These are phyloP conservation scores for Zingel zingel DNA, from an alignment of 2,113 vertebrate genomes.

Conservation along the genomic window DNA sequence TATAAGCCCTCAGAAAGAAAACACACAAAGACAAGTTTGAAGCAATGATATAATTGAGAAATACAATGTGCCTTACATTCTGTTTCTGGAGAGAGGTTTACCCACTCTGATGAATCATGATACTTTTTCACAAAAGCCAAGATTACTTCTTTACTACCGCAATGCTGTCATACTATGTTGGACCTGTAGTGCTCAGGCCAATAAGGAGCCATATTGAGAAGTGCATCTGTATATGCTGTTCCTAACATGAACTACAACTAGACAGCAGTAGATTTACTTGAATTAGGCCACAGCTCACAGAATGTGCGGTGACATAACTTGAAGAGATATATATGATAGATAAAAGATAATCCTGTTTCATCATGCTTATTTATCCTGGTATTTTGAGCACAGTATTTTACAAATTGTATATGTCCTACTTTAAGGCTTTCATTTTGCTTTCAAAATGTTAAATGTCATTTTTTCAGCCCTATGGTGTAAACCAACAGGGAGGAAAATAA, in stretches of 20 bases:
- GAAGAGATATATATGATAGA: no score
- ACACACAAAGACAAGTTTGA: no score
- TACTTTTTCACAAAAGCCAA: not conserved
- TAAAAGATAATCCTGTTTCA: not conserved
- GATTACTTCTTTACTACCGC: not conserved
- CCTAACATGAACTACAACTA: not conserved
- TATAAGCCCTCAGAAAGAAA: no score
- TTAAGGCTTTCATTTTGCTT: not conserved
- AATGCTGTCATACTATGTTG: not conserved
- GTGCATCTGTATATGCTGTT: not conserved
- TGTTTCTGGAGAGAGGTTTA: no score
- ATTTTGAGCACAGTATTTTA: not conserved
- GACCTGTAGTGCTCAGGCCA: not conserved
- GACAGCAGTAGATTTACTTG: not conserved
- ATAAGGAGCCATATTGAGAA: not conserved
- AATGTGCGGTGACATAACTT: not conserved
- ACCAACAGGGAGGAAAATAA: not conserved
- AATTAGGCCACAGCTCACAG: not conserved
- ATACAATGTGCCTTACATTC: no score
- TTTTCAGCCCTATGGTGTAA: not conserved
- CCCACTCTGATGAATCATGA: no score
- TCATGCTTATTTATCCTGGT: not conserved
- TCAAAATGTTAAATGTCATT: not conserved
- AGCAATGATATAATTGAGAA: no score
- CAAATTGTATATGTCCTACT: not conserved